phyloP scores from a whole-genome alignment of 2,113 vertebrate species.

The Urocitellus parryii region DNA sequence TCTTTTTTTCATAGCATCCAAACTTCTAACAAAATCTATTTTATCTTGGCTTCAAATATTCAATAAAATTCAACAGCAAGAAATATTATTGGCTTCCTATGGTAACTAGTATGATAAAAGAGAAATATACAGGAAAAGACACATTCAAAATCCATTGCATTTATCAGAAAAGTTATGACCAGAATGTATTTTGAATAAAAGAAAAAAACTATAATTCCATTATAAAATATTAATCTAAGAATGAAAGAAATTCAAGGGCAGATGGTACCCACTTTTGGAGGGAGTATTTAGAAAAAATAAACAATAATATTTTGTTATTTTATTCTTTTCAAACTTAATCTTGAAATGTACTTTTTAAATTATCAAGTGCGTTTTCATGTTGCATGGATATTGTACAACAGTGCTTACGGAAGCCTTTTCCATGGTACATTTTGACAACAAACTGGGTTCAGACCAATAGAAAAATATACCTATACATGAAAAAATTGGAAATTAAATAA shows the following conservation, averaged over 20 bases:
- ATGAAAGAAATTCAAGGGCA: background rate
- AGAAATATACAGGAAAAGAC: background rate
- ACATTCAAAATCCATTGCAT: background rate
- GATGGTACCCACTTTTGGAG: background rate
- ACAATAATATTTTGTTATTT: background rate
- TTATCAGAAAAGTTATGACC: background rate
- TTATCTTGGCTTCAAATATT: background rate
- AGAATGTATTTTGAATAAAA: background rate
- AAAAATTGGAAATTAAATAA: background rate
- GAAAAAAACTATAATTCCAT: background rate
- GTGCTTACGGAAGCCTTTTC: background rate
- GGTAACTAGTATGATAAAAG: background rate
- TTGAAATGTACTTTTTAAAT: background rate
- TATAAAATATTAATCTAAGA: background rate
- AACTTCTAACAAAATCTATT: background rate
- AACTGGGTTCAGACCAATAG: background rate
- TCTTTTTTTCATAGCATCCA: background rate
- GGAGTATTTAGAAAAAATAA: background rate
- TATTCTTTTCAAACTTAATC: background rate
- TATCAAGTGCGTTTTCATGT: background rate
- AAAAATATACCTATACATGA: background rate
- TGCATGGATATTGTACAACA: background rate
- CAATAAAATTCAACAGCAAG: constrained; percentile 2
- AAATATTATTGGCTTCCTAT: background rate
- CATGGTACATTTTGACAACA: background rate